Evolutionary conservation across 2,888 invertebrate species (phyloP), one percentile per base, ranked within the genome.

Genomic region (Sthenelais limicola): DNA sequence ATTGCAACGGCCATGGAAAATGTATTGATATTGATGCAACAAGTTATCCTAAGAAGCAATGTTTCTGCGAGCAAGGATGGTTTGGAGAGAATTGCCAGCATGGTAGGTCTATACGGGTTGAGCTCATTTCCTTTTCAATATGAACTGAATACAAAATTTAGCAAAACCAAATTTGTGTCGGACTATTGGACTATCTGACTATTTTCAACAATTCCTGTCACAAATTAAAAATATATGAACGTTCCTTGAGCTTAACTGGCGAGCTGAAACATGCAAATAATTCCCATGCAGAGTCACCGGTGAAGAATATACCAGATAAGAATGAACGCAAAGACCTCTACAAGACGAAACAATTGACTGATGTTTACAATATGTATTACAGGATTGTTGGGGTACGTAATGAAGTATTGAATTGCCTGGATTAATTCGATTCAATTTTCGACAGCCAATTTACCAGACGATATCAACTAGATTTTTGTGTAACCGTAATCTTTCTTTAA

Each of bases 51-150:
- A 91, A 91, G 49, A 92, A 91, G 80, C 93, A 94, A 83, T 98
- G 98, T 86, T 98, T 94, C 88, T 98, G 97, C 84, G 92, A 94
- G 74, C 90, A 92, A 70, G 97, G 97, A 21, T 96, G 93, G 91
- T 94, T 93, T 84, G 97, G 97, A 1, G 91, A 92, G 28, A 92
- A 92, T 0, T 97, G 97, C 84, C 92, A 91, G 76, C 94, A 94
- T 89, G 92, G 95, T 94, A 85, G 26, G 71, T 43, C 30, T 43
- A 15, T 15, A 43, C 18, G n/a, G n/a, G n/a, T n/a, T n/a, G n/a
- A n/a, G n/a, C n/a, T n/a, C n/a, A n/a, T n/a, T 43, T 43, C 43
- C 18, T 43, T 43, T 43, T 15, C 43, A 43, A 43, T 43, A 43
- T n/a, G n/a, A n/a, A n/a, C n/a, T n/a, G n/a, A 43, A 9, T 43